Evolutionary conservation across 2,888 invertebrate genomes (phyloP).

Genomic region (Drosophila bunnanda): DNA sequence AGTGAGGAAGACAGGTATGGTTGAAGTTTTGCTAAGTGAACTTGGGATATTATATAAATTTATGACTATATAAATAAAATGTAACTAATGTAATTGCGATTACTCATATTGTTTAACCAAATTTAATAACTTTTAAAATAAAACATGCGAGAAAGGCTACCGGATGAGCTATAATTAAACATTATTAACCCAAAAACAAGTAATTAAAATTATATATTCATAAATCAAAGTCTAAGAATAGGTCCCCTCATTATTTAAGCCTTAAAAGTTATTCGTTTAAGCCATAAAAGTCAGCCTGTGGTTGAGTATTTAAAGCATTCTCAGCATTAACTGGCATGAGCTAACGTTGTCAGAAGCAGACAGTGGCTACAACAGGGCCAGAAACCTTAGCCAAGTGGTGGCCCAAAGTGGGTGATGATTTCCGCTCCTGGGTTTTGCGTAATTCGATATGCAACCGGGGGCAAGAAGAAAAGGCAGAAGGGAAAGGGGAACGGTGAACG

Average conservation of each 20-base stretch:
- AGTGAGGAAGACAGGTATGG: constrained; percentile 40
- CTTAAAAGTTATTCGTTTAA: not conserved
- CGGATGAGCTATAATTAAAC: not conserved
- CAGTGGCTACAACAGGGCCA: constrained; percentile 31
- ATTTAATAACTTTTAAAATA: not conserved
- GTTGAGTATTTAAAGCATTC: constrained; percentile 8
- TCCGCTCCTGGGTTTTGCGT: constrained; percentile 64
- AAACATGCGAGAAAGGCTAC: not conserved
- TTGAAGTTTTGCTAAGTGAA: not conserved
- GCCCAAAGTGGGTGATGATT: constrained; percentile 63
- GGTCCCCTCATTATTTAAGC: not conserved
- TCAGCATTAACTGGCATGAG: constrained; percentile 33
- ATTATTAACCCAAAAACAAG: too few relatives aligned
- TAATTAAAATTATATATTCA: not conserved
- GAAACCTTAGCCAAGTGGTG: constrained; percentile 35
- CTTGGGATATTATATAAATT: not conserved
- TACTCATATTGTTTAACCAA: not conserved
- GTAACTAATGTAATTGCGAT: too few relatives aligned
- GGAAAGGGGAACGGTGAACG: not conserved
- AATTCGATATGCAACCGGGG: constrained; percentile 61
- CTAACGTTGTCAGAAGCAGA: constrained; percentile 15
- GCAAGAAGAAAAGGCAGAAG: not conserved
- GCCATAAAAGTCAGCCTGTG: constrained; percentile 9
- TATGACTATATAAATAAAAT: not conserved
- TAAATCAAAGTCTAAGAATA: not conserved